Evolutionary conservation across 2,888 invertebrate genomes (phyloP).

Genomic region (Cryptops parisi): DNA sequence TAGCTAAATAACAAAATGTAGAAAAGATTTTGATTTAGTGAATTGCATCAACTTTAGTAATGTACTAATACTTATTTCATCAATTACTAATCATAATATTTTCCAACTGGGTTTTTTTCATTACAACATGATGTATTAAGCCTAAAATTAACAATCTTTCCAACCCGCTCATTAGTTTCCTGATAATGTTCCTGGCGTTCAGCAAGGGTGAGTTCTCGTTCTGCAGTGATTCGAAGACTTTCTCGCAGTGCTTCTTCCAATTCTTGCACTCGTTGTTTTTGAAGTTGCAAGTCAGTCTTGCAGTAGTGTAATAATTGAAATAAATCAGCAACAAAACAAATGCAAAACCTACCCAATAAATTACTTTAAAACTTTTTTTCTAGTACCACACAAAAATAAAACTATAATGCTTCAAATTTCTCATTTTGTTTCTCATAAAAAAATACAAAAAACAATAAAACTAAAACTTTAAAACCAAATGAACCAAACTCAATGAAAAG

Average conservation of each 20-base stretch:
- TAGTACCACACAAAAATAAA: too few species aligned
- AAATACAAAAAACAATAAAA: background rate
- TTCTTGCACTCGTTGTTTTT: constrained; percentile 55
- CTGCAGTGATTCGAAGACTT: constrained; percentile 55
- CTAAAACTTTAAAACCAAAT: constrained; percentile 3
- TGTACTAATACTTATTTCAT: too few species aligned
- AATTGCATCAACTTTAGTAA: too few species aligned
- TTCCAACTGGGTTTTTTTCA: too few species aligned
- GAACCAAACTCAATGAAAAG: constrained; percentile 14
- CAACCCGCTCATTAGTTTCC: constrained; percentile 42
- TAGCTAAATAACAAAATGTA: too few species aligned
- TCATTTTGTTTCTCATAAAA: too few species aligned
- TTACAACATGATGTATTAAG: too few species aligned
- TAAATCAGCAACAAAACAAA: background rate
- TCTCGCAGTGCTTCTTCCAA: constrained; percentile 71
- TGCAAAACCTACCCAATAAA: background rate
- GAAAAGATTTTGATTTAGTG: too few species aligned
- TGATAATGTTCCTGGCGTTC: constrained; percentile 24
- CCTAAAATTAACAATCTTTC: constrained; percentile 33
- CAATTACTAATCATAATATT: too few species aligned
- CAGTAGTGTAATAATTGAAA: constrained; percentile 1
- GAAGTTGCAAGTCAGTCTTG: constrained; percentile 29
- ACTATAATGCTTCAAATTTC: too few species aligned
- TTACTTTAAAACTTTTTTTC: too few species aligned
- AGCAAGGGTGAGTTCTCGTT: constrained; percentile 48